A percentile compares a stretch with the other conserved stretches of the same genome.
phyloP scores from a whole-genome alignment of 2,797 vertebrate species.

The Lutjanus argentimaculatus region DNA sequence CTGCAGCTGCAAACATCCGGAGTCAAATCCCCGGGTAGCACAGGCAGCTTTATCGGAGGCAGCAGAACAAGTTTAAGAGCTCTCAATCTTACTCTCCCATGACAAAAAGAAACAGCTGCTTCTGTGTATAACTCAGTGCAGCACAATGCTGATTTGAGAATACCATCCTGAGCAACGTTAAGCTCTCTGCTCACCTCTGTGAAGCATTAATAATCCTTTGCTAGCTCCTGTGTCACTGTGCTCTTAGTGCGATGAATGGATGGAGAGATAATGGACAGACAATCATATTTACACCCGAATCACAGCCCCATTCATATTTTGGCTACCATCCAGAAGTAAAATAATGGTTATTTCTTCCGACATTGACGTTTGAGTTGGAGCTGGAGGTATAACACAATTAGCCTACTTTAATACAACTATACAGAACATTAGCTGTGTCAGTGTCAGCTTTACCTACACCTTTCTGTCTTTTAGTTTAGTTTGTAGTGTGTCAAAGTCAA shows the following conservation, averaged over 20 bases:
- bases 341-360: background rate
- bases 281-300: background rate
- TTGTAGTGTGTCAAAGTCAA: background rate
- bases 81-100: slow-evolving; percentile 23
- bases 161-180: slow-evolving; percentile 5
- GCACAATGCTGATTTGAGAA: slow-evolving; percentile 3
- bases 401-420: background rate
- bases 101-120: slow-evolving; percentile 19
- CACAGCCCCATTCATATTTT: slow-evolving; percentile 17
- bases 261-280: background rate
- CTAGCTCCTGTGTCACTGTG: slow-evolving; percentile 7
- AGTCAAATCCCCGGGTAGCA: slow-evolving; percentile 50
- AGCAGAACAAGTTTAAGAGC: slow-evolving; percentile 20
- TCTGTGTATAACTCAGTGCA: background rate
- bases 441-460: too few species aligned
- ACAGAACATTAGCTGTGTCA: background rate
- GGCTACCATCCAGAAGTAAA: slow-evolving; percentile 7
- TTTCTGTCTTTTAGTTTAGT: background rate
- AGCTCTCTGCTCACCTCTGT: slow-evolving; percentile 17
- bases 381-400: background rate
- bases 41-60: slow-evolving; percentile 31
- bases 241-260: slow-evolving; percentile 18
- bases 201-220: slow-evolving; percentile 21
- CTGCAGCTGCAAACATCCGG: slow-evolving; percentile 30
- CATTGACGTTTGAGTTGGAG: background rate